Percentiles rank a stretch among this genome's conserved stretches.
These are phyloP conservation scores for Corythaeola cristata DNA, from an alignment of 2,113 vertebrate genomes.

Conservation along the genomic window DNA sequence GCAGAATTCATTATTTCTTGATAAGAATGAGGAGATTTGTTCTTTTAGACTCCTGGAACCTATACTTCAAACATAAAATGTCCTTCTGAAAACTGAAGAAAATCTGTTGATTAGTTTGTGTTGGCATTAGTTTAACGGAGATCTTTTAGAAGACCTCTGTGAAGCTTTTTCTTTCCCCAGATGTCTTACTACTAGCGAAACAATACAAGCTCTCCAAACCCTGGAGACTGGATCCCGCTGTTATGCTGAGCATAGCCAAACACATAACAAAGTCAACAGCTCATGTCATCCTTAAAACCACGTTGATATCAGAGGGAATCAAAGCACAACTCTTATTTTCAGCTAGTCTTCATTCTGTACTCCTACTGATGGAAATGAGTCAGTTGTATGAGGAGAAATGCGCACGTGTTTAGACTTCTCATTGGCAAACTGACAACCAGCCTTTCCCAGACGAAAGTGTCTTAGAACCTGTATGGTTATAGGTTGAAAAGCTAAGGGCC, in stretches of 20 bases:
- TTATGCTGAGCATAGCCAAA: background rate
- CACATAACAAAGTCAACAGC: background rate
- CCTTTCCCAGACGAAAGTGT: background rate
- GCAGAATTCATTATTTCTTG: background rate
- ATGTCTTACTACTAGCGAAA: background rate
- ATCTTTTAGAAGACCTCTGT: background rate
- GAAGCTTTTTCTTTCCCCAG: background rate
- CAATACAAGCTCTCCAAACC: background rate
- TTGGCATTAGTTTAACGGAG: background rate
- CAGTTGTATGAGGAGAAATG: background rate
- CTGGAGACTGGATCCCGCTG: background rate
- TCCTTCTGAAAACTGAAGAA: background rate
- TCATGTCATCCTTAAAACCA: background rate
- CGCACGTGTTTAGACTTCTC: background rate
- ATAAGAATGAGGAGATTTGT: background rate
- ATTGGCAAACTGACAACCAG: background rate
- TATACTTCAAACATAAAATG: background rate
- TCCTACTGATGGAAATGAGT: background rate
- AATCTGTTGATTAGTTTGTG: background rate
- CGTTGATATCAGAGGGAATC: background rate
- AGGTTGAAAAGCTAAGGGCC: background rate
- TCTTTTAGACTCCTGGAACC: background rate
- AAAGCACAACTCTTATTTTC: background rate
- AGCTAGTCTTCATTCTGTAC: background rate
- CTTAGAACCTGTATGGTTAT: background rate